A percentile compares a stretch with the other conserved stretches of the same genome.
Evolutionary conservation across 2,797 vertebrate genomes (phyloP).

Genomic region (Nyctalus aviator): DNA sequence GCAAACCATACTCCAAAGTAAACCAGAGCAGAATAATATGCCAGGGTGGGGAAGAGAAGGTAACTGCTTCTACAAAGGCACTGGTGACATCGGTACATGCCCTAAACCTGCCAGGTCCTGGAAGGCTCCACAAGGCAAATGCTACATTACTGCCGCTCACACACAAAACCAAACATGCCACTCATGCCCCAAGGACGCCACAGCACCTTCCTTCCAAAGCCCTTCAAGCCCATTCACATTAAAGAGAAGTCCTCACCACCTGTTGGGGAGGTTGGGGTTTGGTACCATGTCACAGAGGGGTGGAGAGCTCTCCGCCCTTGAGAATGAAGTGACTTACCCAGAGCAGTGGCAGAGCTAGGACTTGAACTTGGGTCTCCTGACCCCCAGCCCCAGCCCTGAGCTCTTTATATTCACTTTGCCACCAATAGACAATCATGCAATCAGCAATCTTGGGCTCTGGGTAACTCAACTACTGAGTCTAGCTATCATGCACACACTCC

Average conservation of each 20-base stretch:
- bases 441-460: slow-evolving; percentile 11
- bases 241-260: slow-evolving; percentile 53
- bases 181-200: background rate
- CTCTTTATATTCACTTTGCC: background rate
- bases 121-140: slow-evolving; percentile 25
- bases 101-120: background rate
- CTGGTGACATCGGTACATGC: background rate
- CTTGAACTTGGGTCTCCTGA: slow-evolving; percentile 15
- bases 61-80: slow-evolving; percentile 28
- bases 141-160: background rate
- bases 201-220: slow-evolving; percentile 22
- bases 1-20: background rate
- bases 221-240: background rate
- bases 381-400: background rate
- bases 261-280: background rate
- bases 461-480: slow-evolving; percentile 33
- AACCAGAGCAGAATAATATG: slow-evolving; percentile 19
- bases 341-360: background rate
- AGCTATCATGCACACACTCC: slow-evolving; percentile 34
- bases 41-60: slow-evolving; percentile 28
- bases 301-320: background rate
- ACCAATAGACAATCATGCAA: background rate
- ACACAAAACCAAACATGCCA: slow-evolving; percentile 26
- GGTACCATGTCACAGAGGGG: background rate
- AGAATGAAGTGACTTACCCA: background rate